These are phyloP conservation scores for Siniperca scherzeri DNA, from an alignment of 2,797 vertebrate genomes.

Conservation along the genomic window DNA sequence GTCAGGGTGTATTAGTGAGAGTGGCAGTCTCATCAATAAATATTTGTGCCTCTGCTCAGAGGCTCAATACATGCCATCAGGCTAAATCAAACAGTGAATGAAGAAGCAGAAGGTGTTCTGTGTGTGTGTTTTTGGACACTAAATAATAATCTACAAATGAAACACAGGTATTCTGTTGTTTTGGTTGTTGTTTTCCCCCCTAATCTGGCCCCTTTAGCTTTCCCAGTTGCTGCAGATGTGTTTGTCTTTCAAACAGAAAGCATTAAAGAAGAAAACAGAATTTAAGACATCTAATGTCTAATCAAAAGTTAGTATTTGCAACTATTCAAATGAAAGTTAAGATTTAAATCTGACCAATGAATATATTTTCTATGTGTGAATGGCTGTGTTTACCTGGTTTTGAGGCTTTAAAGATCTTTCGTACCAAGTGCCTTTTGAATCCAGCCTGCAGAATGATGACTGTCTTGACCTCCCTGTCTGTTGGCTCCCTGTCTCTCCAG, in stretches of 20 bases:
- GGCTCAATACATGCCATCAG: constrained; percentile 60
- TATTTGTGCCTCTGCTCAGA: constrained; percentile 63
- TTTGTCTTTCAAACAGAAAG: neutral
- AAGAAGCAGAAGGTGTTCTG: constrained; percentile 42
- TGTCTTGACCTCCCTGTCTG: constrained; percentile 82
- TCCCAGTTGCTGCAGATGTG: neutral
- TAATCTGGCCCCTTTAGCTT: neutral
- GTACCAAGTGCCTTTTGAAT: constrained; percentile 84
- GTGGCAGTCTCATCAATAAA: constrained; percentile 80
- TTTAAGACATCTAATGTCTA: neutral
- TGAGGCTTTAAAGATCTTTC: constrained; percentile 82
- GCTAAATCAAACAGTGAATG: constrained; percentile 54
- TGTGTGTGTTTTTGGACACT: constrained; percentile 26
- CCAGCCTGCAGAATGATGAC: constrained; percentile 86
- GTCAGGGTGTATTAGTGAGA: constrained; percentile 79
- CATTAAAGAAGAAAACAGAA: neutral
- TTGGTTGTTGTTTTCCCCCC: neutral
- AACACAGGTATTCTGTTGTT: constrained; percentile 23
- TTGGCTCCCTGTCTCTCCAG: constrained; percentile 76
- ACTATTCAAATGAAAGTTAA: neutral
- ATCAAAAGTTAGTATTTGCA: neutral
- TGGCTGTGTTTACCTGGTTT: constrained; percentile 82
- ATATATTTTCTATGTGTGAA: neutral
- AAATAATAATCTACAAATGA: constrained; percentile 31
- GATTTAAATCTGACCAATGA: neutral